Evolutionary conservation across 2,113 vertebrate species (phyloP).

Genomic region (Leiothrix lutea): DNA sequence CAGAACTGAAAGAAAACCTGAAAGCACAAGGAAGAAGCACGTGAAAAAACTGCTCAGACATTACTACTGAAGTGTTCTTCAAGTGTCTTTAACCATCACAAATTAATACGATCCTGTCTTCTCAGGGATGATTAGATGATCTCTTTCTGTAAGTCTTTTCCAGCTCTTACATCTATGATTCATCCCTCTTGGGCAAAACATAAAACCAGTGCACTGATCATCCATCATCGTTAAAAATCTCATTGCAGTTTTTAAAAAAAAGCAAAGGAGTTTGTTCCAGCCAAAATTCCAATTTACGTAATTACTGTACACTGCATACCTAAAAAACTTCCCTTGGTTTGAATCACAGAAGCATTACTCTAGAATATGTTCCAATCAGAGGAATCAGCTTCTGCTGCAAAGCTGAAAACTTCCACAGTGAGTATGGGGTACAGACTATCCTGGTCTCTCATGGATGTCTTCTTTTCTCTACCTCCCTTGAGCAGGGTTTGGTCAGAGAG

Average conservation of each 20-base stretch:
- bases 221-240: neutral
- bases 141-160: neutral
- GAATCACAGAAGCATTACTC: neutral
- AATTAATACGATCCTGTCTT: neutral
- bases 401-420: neutral
- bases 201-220: neutral
- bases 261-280: neutral
- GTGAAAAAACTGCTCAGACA: neutral
- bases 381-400: neutral
- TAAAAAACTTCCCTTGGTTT: neutral
- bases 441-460: neutral
- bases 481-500: neutral
- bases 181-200: slow-evolving; percentile 5
- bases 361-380: neutral
- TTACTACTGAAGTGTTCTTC: neutral
- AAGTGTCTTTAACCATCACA: neutral
- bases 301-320: neutral
- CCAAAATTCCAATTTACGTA: neutral
- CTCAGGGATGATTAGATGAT: neutral
- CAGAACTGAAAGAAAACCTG: neutral
- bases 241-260: neutral
- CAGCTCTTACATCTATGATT: slow-evolving; percentile 6
- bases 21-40: neutral
- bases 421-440: neutral
- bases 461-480: neutral